These are phyloP conservation scores for Gonocerus acuteangulatus DNA, from an alignment of 2,888 invertebrate species.

Conservation along the genomic window DNA sequence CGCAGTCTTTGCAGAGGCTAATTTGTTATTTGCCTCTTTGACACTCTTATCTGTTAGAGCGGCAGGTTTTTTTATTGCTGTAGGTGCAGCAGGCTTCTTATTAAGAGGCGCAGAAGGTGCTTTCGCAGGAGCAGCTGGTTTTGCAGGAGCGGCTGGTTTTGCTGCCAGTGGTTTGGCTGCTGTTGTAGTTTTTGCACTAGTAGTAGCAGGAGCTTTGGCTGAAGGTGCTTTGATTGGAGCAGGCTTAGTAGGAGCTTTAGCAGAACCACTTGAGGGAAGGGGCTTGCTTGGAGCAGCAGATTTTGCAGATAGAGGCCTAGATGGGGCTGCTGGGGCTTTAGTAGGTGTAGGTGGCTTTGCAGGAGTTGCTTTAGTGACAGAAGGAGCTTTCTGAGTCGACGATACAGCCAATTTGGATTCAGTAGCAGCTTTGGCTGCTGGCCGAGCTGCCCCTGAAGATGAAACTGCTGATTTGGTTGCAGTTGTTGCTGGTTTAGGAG, in stretches of 20 bases:
- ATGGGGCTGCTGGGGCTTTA: slow-evolving; percentile 25
- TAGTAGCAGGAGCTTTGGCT: not conserved
- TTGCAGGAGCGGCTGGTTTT: slow-evolving; percentile 36
- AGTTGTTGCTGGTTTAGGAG: slow-evolving; percentile 37
- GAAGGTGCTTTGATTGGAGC: slow-evolving; percentile 20
- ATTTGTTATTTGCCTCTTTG: slow-evolving; percentile 63
- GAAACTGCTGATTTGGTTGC: slow-evolving; percentile 42
- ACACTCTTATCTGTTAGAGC: slow-evolving; percentile 51
- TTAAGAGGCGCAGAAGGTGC: slow-evolving; percentile 33
- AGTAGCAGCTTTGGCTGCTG: slow-evolving; percentile 40
- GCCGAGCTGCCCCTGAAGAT: slow-evolving; percentile 40
- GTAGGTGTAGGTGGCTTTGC: not conserved
- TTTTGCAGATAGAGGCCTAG: not conserved
- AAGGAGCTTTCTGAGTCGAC: not conserved
- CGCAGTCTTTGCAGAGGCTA: slow-evolving; percentile 39
- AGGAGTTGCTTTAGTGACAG: not conserved
- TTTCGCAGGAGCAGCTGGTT: slow-evolving; percentile 38
- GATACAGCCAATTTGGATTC: not conserved
- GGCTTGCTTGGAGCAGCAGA: not conserved
- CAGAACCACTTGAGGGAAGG: not conserved
- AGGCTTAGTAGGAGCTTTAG: slow-evolving; percentile 24
- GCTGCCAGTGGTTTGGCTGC: slow-evolving; percentile 34
- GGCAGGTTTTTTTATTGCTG: slow-evolving; percentile 41
- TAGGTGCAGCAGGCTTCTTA: slow-evolving; percentile 39
- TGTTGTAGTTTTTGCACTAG: slow-evolving; percentile 33